These are phyloP conservation scores for Ophiothrix spiculata DNA, from an alignment of 35 echinoderm and acorn worm genomes.

Conservation along the genomic window DNA sequence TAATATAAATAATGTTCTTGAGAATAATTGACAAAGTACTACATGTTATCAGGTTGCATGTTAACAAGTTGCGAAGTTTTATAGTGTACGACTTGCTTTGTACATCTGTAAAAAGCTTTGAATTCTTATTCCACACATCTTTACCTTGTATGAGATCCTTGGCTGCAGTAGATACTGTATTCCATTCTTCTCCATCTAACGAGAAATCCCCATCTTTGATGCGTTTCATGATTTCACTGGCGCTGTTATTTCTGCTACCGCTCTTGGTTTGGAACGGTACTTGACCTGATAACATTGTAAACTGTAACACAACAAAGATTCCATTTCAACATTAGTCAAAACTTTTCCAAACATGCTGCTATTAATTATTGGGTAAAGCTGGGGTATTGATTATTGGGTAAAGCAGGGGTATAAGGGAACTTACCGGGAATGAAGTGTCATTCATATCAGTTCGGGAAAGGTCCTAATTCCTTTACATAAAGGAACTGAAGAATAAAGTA, in stretches of 20 bases:
- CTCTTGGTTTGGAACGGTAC: constrained; percentile 85
- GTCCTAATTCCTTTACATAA: too few relatives aligned
- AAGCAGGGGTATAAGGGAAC: not conserved
- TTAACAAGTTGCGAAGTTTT: too few relatives aligned
- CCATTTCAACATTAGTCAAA: not conserved
- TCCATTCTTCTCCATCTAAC: constrained; percentile 85
- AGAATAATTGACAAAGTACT: too few relatives aligned
- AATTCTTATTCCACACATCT: too few relatives aligned
- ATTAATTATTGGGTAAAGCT: not conserved
- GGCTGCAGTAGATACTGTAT: constrained; percentile 68
- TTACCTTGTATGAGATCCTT: constrained; percentile 92
- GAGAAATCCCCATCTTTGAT: constrained; percentile 90
- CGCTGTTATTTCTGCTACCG: constrained; percentile 73
- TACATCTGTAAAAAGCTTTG: too few relatives aligned
- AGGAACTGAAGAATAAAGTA: too few relatives aligned
- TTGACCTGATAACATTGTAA: constrained; percentile 93
- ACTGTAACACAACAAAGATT: constrained; percentile 42
- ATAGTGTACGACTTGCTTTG: too few relatives aligned
- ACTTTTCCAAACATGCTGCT: not conserved
- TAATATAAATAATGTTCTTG: too few relatives aligned
- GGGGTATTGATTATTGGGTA: not conserved
- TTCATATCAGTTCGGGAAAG: too few relatives aligned
- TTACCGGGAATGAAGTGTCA: too few relatives aligned
- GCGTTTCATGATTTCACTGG: constrained; percentile 81
- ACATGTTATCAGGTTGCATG: too few relatives aligned